Evolutionary conservation across 1,140 invertebrate genomes (phyloP), one percentile per base, ranked within the genome.

Genomic region (Muscidifurax raptorellus): DNA sequence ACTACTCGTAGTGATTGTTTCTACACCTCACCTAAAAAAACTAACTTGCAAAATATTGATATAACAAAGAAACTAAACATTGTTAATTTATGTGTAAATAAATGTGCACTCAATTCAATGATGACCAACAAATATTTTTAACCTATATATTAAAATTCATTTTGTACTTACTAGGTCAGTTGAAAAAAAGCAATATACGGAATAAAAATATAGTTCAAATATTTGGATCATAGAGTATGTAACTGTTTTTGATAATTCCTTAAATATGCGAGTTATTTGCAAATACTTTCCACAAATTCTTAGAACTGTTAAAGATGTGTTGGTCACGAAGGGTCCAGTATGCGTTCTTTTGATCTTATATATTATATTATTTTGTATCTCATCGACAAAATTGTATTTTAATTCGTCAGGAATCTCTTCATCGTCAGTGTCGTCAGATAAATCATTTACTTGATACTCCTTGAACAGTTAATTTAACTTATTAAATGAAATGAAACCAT

Each of bases 161-260:
- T n/a, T n/a, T n/a, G 52, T 64, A 82, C 94, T 94, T 90, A 96
- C 96, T 77, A 95, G 92, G 92, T 97, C 96, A 25, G 94, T 94
- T 22, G 96, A 96, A 91, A 99, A 99, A 88, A 99, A 98, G n/a
- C 95, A 94, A 92, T 98, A 97, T 1, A 99, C 97, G 0, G 97
- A 95, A 91, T 97, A 98, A 71, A 98, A 95, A 92, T 99, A 99
- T 90, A 98, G 98, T 88, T 99, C 98, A 92, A 99, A 98, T 74
- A 99, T 94, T 89, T 99, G 97, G 87, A 97, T 96, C 95, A 99
- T 98, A 85, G 96, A 96, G 86, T 95, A 94, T 18, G 99, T 95
- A 9, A 99, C 98, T 92, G 98, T 97, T 88, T 97, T 96, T 0
- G 98, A 96, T 82, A 99, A 98, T 28, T 98, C 97, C 82, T 97